These are phyloP conservation scores for Thomomys bottae DNA, from an alignment of 2,113 vertebrate species.

Conservation along the genomic window DNA sequence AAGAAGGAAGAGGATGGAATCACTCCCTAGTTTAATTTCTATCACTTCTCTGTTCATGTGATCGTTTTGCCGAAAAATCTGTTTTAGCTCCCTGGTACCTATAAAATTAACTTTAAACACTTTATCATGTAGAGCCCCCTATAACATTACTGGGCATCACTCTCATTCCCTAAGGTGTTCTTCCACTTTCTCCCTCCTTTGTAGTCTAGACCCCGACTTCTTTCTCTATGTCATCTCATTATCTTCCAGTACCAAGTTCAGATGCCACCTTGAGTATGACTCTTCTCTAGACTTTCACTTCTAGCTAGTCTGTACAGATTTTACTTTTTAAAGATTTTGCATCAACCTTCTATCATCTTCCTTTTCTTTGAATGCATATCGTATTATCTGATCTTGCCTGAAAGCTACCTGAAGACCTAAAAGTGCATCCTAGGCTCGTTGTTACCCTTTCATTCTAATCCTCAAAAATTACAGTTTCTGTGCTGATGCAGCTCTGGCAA, in stretches of 20 bases:
- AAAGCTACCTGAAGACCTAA: not conserved
- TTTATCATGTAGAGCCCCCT: not conserved
- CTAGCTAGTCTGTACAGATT: not conserved
- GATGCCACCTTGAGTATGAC: not conserved
- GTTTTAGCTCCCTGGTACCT: not conserved
- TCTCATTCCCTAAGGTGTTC: not conserved
- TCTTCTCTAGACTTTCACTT: not conserved
- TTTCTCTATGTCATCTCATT: not conserved
- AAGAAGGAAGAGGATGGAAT: too few relatives aligned
- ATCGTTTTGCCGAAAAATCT: too few relatives aligned
- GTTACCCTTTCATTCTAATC: not conserved
- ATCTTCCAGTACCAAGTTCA: not conserved
- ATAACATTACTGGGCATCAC: not conserved
- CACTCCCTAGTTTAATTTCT: too few relatives aligned
- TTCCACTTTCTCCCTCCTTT: not conserved
- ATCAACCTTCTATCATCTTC: not conserved
- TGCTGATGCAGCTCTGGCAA: not conserved
- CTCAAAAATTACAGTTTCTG: not conserved
- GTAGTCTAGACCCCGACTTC: not conserved
- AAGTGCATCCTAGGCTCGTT: not conserved
- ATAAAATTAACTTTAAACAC: not conserved
- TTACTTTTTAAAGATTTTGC: not conserved
- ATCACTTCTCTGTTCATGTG: too few relatives aligned
- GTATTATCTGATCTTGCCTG: not conserved
- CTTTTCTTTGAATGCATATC: not conserved